Evolutionary conservation across 2,113 vertebrate genomes (phyloP).

Genomic region (Syngnathoides biaculeatus): DNA sequence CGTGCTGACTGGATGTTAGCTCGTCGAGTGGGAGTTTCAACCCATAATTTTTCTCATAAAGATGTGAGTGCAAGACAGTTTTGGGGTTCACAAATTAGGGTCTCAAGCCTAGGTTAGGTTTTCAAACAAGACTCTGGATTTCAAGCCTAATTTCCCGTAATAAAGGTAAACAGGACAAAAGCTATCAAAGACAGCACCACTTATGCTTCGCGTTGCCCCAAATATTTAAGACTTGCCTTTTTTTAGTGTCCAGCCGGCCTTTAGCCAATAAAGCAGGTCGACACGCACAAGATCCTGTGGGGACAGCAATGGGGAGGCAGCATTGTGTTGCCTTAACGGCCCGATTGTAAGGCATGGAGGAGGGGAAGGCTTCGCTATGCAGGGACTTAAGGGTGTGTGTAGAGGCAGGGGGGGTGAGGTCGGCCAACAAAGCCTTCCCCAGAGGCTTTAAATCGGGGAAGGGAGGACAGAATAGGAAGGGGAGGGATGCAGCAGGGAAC

Average conservation of each 20-base stretch:
- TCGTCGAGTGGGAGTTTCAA: background rate
- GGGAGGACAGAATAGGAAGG: constrained; percentile 39
- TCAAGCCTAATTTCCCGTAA: constrained; percentile 13
- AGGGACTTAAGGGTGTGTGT: constrained; percentile 50
- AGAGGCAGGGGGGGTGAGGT: constrained; percentile 15
- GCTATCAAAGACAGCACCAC: constrained; percentile 6
- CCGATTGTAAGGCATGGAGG: constrained; percentile 63
- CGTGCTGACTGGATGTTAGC: constrained; percentile 11
- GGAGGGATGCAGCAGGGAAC: constrained; percentile 56
- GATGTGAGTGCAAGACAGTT: no score
- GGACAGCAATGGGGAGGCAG: constrained; percentile 53
- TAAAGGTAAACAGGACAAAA: constrained; percentile 38
- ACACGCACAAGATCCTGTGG: constrained; percentile 57
- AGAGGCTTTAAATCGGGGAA: constrained; percentile 53
- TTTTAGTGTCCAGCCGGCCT: constrained; percentile 66
- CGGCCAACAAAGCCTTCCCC: constrained; percentile 66
- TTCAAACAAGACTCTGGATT: background rate
- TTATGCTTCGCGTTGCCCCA: constrained; percentile 41
- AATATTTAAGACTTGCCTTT: constrained; percentile 74
- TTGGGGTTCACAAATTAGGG: no score
- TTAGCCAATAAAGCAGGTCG: constrained; percentile 63
- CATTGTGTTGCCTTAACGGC: constrained; percentile 68
- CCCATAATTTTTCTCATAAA: no score
- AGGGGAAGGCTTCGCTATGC: constrained; percentile 55
- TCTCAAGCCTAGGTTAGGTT: background rate